These are phyloP conservation scores for Leptinotarsa tumamoca DNA, from an alignment of 2,888 invertebrate genomes.

Conservation along the genomic window DNA sequence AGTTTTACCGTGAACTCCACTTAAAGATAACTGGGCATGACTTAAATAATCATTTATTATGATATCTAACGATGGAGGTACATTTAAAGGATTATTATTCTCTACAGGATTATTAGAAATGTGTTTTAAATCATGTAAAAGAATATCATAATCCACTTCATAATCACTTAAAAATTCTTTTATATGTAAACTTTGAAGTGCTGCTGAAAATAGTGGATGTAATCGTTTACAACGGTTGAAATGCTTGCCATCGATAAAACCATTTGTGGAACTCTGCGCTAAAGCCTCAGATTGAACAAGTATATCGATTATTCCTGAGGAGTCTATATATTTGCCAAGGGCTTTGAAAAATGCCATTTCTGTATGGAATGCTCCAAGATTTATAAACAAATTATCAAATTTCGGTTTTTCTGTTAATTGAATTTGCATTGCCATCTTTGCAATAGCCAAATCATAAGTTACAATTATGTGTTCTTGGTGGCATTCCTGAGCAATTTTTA, in stretches of 20 bases:
- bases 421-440: constrained; percentile 52
- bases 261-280: constrained; percentile 55
- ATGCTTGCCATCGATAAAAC: constrained; percentile 57
- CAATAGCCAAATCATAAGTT: constrained; percentile 54
- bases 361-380: constrained; percentile 36
- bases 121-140: constrained; percentile 27
- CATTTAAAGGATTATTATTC: constrained; percentile 7
- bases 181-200: constrained; percentile 33
- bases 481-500: constrained; percentile 33
- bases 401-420: constrained; percentile 51
- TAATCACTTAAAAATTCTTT: constrained; percentile 32
- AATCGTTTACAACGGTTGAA: constrained; percentile 28
- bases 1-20: constrained; percentile 31
- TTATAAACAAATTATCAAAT: constrained; percentile 50
- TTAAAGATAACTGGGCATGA: constrained; percentile 25
- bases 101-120: constrained; percentile 5
- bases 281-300: constrained; percentile 55
- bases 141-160: constrained; percentile 35
- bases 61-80: constrained; percentile 14
- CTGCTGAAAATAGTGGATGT: constrained; percentile 31
- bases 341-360: constrained; percentile 54
- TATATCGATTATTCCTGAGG: constrained; percentile 55
- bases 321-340: constrained; percentile 58
- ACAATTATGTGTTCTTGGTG: constrained; percentile 26
- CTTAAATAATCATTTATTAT: constrained; percentile 28